Percentiles rank a stretch among this genome's conserved stretches.
Evolutionary conservation across 2,888 invertebrate species (phyloP).

Genomic region (Platycheirus rosarum): DNA sequence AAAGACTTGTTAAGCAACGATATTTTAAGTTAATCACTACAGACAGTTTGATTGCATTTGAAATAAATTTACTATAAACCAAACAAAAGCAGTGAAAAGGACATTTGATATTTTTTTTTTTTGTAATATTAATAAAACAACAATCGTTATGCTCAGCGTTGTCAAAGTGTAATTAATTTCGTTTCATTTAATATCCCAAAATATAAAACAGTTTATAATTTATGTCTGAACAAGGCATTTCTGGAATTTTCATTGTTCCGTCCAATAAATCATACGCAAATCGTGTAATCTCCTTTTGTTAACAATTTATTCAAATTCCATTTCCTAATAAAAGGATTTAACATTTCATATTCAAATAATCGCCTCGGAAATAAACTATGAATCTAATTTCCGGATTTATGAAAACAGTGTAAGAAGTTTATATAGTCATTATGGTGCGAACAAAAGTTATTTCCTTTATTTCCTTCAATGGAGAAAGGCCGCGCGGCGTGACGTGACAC

Average conservation of each 20-base stretch:
- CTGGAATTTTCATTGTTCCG: slow-evolving; percentile 20
- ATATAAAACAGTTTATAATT: slow-evolving; percentile 7
- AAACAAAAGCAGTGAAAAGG: too few species aligned
- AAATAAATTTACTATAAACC: too few species aligned
- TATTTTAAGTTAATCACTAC: too few species aligned
- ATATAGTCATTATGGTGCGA: slow-evolving; percentile 62
- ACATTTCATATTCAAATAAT: slow-evolving; percentile 67
- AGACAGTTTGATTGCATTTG: too few species aligned
- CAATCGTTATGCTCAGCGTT: neutral
- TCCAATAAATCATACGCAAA: slow-evolving; percentile 53
- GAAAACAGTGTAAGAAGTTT: slow-evolving; percentile 40
- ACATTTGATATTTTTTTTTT: too few species aligned
- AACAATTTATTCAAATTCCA: slow-evolving; percentile 66
- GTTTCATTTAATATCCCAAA: neutral
- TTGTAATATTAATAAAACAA: too few species aligned
- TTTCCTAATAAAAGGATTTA: slow-evolving; percentile 62
- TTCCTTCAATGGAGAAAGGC: slow-evolving; percentile 21
- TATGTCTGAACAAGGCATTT: slow-evolving; percentile 11
- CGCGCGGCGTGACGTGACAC: too few species aligned
- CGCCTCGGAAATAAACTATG: slow-evolving; percentile 67
- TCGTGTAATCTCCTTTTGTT: slow-evolving; percentile 64
- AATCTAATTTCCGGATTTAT: slow-evolving; percentile 67
- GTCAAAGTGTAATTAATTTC: slow-evolving; percentile 6
- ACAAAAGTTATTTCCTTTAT: slow-evolving; percentile 55
- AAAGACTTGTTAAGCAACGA: too few species aligned